Percentiles rank a stretch among this genome's conserved stretches.
phyloP scores from a whole-genome alignment of 2,113 vertebrate species.

The Martes martes region DNA sequence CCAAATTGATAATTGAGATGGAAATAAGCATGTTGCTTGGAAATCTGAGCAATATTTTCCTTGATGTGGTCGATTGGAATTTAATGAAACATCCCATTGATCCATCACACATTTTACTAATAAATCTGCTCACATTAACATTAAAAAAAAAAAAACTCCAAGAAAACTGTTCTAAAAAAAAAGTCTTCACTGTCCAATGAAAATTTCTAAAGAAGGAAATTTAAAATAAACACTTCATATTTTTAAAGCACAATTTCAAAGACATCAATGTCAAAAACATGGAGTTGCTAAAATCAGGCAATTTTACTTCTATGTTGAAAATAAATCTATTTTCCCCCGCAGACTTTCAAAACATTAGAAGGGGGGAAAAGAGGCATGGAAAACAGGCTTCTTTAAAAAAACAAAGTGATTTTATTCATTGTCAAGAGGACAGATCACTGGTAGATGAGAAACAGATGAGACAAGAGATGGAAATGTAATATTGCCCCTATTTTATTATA shows the following conservation, averaged over 20 bases:
- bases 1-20: conserved; percentile 37
- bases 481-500: conserved; percentile 73
- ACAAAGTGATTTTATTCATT: conserved; percentile 59
- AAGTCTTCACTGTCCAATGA: background rate
- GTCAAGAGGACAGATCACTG: conserved; percentile 67
- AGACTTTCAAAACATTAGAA: conserved; percentile 65
- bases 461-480: conserved; percentile 68
- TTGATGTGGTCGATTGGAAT: conserved; percentile 35
- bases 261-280: conserved; percentile 56
- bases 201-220: conserved; percentile 55
- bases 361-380: background rate
- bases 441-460: conserved; percentile 67
- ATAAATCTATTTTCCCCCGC: conserved; percentile 42
- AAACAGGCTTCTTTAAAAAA: conserved; percentile 62
- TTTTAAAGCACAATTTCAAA: conserved; percentile 60
- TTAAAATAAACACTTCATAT: conserved; percentile 39
- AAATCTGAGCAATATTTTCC: conserved; percentile 58
- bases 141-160: background rate
- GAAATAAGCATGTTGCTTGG: conserved; percentile 25
- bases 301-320: conserved; percentile 56
- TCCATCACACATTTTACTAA: conserved; percentile 18
- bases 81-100: conserved; percentile 40
- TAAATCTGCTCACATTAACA: conserved; percentile 35
- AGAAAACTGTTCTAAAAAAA: conserved; percentile 24
- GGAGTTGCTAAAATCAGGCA: conserved; percentile 54